phyloP scores from a whole-genome alignment of 2,797 vertebrate species.

The Schizopygopsis pylzovi region DNA sequence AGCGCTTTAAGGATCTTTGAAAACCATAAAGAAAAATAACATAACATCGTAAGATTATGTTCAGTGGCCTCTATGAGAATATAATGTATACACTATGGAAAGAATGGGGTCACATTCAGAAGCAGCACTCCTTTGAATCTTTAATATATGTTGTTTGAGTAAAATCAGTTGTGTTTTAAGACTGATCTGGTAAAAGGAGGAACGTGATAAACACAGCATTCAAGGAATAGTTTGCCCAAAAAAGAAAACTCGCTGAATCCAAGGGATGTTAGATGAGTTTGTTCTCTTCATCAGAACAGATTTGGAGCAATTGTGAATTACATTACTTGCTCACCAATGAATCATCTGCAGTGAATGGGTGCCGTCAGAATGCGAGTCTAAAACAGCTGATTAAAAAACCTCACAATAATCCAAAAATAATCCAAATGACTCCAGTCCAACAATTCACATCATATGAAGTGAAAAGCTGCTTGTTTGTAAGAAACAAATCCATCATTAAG shows the following conservation, averaged over 20 bases:
- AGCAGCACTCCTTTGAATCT: background rate
- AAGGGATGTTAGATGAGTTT: background rate
- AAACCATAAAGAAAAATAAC: conserved; percentile 8
- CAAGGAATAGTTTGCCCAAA: background rate
- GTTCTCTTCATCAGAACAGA: background rate
- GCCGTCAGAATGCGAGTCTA: background rate
- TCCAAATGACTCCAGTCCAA: background rate
- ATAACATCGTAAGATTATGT: conserved; percentile 10
- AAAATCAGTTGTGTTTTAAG: background rate
- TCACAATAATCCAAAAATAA: background rate
- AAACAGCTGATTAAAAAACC: background rate
- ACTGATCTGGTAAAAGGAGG: background rate
- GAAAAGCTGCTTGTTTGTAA: background rate
- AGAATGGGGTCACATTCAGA: background rate
- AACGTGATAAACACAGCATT: background rate
- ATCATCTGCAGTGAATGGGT: background rate
- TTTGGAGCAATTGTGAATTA: background rate
- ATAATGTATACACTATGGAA: background rate
- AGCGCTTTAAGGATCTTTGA: conserved; percentile 17
- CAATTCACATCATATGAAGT: background rate
- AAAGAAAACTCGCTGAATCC: background rate
- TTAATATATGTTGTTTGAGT: background rate
- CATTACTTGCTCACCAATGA: background rate
- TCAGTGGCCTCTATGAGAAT: conserved; percentile 13
- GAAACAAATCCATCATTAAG: background rate